Base-by-base conservation (phyloP, 1,140 invertebrate genomes). In the Metaphire vulgaris region DNA sequence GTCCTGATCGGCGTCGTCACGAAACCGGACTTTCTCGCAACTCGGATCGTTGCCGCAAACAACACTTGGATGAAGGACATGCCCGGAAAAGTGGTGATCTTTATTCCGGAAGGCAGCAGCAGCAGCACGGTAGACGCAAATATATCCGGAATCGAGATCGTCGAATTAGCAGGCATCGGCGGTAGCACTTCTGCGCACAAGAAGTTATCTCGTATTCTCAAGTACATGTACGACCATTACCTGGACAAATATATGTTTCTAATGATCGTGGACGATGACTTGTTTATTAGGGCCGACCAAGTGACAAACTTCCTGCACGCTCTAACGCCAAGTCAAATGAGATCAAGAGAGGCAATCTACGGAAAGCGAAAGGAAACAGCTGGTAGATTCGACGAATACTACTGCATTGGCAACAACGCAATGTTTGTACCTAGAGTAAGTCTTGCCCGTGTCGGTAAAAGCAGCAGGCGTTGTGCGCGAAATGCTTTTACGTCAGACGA, bases 401-500 rank as follows among this genome's bases (percentile, higher is more conserved):
- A 98, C 84, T 99, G 97, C 85, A 99, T 99, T 97, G 97, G 97
- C 64, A 97, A 97, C 0, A 96, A 97, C 0, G 97, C 96, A 0
- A 93, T 99, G 64, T 90, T 99, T 26, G 86, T 89, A 56, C 89
- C 87, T 72, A 78, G 85, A 68, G 85, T 86, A 74, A 88, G 88
- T 1, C 79, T 89, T 29, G 78, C 82, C 67, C 71, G 81, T 33
- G 80, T 89, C 34, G 86, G 83, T 26, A 88, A 88, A 92, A 79
- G 97, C 80, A 80, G 88, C 28, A 81, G 85, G 75, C 80, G 83
- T 74, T 99, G 97, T 84, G 86, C 99, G 33, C 90, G 91, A 81
- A 94, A 98, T 86, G 88, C 99, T 21, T 94, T 96, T 83, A 97
- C 96, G 0, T 93, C 92, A 0, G 97, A 99, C 87, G 97, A 99